phyloP scores from a whole-genome alignment of 2,113 vertebrate species.

The Hipposideros armiger region DNA sequence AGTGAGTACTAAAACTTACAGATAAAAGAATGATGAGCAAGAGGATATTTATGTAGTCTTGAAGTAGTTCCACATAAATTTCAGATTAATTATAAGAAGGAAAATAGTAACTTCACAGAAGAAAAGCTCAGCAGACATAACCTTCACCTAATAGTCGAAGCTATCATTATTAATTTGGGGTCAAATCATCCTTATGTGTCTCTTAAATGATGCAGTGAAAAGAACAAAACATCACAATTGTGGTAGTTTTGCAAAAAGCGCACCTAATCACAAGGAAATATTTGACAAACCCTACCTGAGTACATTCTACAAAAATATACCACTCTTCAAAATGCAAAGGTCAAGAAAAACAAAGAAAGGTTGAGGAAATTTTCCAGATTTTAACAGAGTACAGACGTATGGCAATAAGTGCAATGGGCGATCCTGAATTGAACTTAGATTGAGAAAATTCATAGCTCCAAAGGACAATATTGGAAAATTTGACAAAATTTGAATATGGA shows the following conservation, averaged over 20 bases:
- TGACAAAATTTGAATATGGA: background rate
- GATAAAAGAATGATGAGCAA: background rate
- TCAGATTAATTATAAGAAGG: background rate
- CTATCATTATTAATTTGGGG: background rate
- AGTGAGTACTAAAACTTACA: background rate
- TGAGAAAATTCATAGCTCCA: background rate
- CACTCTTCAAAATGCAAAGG: background rate
- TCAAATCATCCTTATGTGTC: background rate
- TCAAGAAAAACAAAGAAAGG: constrained; percentile 1
- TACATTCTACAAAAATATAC: background rate
- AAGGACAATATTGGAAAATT: background rate
- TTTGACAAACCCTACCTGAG: background rate
- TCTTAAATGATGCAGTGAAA: background rate
- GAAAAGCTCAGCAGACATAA: background rate
- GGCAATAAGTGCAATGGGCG: background rate
- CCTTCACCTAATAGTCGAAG: background rate
- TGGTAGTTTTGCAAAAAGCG: background rate
- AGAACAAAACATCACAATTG: background rate
- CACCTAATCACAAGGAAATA: background rate
- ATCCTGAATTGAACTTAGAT: background rate
- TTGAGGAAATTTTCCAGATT: background rate
- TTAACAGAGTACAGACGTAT: background rate
- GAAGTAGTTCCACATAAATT: background rate
- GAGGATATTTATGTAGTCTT: background rate
- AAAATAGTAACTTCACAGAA: background rate